Percentiles rank a stretch among this genome's conserved stretches.
Conservation (phyloP, 1,140 invertebrate species). For the Phortica variegata region DNA sequence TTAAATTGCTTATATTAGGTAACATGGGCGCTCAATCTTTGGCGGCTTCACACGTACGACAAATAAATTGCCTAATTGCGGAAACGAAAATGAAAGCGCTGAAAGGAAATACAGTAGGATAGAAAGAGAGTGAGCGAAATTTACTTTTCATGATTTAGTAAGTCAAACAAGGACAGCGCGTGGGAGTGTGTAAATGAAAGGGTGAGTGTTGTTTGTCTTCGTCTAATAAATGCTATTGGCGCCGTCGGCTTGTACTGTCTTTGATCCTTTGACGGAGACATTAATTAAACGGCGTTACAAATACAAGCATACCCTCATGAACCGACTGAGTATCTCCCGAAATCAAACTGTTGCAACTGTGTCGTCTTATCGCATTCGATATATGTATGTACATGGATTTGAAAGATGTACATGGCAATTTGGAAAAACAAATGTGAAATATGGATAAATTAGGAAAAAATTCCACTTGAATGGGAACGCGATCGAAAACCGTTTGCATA, state of each 20-base stretch:
- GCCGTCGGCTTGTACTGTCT: slow-evolving; percentile 30
- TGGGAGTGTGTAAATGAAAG: slow-evolving; percentile 7
- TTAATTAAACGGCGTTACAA: slow-evolving; percentile 50
- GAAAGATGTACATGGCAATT: no score
- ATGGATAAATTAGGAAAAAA: slow-evolving; percentile 47
- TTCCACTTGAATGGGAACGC: slow-evolving; percentile 34
- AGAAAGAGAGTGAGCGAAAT: slow-evolving; percentile 6
- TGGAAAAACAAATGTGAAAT: slow-evolving; percentile 30
- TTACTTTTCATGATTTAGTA: no score
- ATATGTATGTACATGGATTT: no score
- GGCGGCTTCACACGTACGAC: slow-evolving; percentile 29
- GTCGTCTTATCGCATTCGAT: no score
- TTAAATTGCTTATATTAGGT: slow-evolving; percentile 48
- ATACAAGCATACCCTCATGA: slow-evolving; percentile 27
- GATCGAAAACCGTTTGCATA: not conserved
- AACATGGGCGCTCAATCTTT: no score
- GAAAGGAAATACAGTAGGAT: slow-evolving; percentile 23
- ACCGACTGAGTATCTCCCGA: not conserved
- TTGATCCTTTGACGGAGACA: slow-evolving; percentile 51
- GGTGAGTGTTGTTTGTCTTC: not conserved
- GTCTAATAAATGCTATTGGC: no score
- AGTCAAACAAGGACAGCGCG: no score
- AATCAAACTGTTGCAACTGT: slow-evolving; percentile 7
- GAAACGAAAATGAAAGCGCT: slow-evolving; percentile 45
- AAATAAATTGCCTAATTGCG: slow-evolving; percentile 17